phyloP scores from a whole-genome alignment of 2,113 vertebrate species.

The Eonycteris spelaea region DNA sequence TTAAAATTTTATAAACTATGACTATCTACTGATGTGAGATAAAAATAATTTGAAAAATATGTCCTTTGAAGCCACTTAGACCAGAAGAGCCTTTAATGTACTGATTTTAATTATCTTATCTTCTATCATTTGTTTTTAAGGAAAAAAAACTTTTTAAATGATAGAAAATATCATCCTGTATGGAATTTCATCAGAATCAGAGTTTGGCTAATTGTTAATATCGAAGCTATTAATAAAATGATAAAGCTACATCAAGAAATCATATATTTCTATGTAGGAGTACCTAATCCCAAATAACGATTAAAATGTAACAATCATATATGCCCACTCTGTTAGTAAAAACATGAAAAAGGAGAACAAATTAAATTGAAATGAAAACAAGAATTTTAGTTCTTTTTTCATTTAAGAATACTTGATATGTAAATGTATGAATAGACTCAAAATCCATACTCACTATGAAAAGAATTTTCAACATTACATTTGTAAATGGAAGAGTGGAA shows the following conservation, averaged over 20 bases:
- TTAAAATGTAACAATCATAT: not conserved
- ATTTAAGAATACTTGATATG: not conserved
- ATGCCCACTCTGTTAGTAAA: not conserved
- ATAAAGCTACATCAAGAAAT: not conserved
- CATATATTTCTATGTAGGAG: not conserved
- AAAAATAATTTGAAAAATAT: not conserved
- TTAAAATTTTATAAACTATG: slow-evolving; percentile 3
- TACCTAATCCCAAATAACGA: not conserved
- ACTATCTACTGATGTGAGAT: not conserved
- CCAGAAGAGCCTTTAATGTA: not conserved
- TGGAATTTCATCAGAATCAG: not conserved
- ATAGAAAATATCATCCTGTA: not conserved
- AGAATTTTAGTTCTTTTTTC: not conserved
- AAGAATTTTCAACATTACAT: not conserved
- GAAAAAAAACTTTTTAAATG: not conserved
- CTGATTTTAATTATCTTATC: not conserved
- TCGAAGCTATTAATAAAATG: not conserved
- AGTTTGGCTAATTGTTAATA: not conserved
- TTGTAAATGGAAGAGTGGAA: not conserved
- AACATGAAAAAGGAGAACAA: not conserved
- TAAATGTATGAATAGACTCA: not conserved
- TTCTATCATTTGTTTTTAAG: not conserved
- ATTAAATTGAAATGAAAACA: not conserved
- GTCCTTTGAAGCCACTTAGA: not conserved
- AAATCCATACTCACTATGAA: not conserved